Conservation (phyloP, 2,113 vertebrate genomes). For the Coracopsis vasa region DNA sequence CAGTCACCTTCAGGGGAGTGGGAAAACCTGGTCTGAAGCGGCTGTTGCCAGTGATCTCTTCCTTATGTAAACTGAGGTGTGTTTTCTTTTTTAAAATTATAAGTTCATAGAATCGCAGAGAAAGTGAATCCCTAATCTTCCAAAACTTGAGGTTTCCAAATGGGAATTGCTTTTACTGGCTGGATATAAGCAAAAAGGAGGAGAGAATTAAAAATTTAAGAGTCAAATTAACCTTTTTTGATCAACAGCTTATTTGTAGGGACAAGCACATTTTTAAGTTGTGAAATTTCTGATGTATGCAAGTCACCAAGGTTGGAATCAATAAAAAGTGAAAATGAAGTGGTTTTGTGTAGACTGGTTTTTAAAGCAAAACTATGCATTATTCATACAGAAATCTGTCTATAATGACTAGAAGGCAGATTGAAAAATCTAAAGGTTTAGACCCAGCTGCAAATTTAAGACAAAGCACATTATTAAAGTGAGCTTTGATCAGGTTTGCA, state of each 20-base stretch:
- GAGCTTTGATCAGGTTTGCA: slow-evolving; percentile 19
- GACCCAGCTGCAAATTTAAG: not conserved
- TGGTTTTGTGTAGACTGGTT: not conserved
- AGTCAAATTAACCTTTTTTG: slow-evolving; percentile 43
- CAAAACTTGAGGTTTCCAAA: slow-evolving; percentile 9
- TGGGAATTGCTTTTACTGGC: not conserved
- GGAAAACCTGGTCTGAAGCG: not conserved
- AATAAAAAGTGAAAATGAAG: slow-evolving; percentile 47
- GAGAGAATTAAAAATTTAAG: slow-evolving; percentile 8
- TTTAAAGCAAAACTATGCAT: slow-evolving; percentile 17
- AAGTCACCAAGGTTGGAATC: slow-evolving; percentile 32
- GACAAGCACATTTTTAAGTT: slow-evolving; percentile 16
- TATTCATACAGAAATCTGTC: slow-evolving; percentile 45
- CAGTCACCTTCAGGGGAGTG: not conserved
- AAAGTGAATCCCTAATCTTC: not conserved
- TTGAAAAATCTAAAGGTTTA: not conserved
- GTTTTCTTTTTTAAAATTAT: not conserved
- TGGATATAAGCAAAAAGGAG: not conserved
- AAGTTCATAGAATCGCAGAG: not conserved
- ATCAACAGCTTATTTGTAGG: not conserved
- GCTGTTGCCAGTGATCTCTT: not conserved
- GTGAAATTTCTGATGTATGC: slow-evolving; percentile 16
- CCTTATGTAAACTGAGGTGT: not conserved
- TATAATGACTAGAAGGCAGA: slow-evolving; percentile 16
- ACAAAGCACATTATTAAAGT: slow-evolving; percentile 45